Percentiles rank a stretch among this genome's conserved stretches.
These are phyloP conservation scores for Pitangus sulphuratus DNA, from an alignment of 2,797 vertebrate species.

Conservation along the genomic window DNA sequence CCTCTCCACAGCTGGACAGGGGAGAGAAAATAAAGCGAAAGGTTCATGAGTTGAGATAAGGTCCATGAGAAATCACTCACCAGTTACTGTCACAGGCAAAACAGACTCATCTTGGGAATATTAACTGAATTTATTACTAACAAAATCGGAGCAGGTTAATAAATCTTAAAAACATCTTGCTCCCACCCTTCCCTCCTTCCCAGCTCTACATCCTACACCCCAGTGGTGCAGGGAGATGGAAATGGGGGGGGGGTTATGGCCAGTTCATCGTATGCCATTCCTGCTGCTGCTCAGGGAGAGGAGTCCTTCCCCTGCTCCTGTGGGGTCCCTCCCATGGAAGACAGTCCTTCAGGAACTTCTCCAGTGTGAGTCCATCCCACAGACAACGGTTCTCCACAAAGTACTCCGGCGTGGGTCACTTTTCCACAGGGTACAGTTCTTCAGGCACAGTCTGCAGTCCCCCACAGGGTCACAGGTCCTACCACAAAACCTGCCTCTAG, in stretches of 20 bases:
- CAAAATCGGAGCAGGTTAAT: background rate
- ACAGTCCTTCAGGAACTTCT: background rate
- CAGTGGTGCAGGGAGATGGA: accelerated
- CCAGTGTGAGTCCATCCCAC: background rate
- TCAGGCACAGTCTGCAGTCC: background rate
- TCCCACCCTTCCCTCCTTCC: background rate
- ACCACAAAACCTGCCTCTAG: background rate
- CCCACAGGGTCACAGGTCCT: background rate
- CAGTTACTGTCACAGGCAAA: background rate
- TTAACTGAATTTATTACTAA: background rate
- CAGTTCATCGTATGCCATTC: accelerated
- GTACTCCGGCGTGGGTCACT: background rate
- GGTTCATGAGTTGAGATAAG: background rate
- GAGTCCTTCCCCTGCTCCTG: accelerated
- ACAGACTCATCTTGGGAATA: background rate
- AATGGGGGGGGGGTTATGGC: too few relatives aligned
- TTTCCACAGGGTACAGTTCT: background rate
- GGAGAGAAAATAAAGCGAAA: background rate
- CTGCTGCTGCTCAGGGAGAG: background rate
- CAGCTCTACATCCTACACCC: background rate
- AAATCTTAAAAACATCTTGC: background rate
- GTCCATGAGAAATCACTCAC: background rate
- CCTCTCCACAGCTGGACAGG: too few relatives aligned
- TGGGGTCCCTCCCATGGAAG: background rate
- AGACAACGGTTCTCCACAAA: background rate